These are phyloP conservation scores for Diploscapter pachys DNA, from an alignment of 1,140 invertebrate genomes.

Conservation along the genomic window DNA sequence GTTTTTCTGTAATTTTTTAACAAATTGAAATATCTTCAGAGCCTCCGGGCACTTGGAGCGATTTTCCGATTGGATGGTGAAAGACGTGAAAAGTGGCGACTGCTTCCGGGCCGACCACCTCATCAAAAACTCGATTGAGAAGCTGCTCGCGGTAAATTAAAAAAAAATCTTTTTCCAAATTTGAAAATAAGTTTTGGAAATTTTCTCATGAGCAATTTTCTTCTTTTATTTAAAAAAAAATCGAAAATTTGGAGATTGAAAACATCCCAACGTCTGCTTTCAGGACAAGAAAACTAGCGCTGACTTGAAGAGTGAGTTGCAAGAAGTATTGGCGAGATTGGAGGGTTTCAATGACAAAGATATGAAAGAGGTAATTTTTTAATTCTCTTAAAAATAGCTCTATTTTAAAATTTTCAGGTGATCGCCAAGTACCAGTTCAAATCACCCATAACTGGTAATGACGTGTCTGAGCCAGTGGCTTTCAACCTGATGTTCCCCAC, in stretches of 20 bases:
- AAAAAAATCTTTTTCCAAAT: slow-evolving; percentile 56
- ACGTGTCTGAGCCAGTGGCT: slow-evolving; percentile 86
- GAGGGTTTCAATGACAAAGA: slow-evolving; percentile 84
- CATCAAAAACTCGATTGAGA: slow-evolving; percentile 77
- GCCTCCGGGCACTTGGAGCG: slow-evolving; percentile 97
- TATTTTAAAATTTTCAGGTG: slow-evolving; percentile 58
- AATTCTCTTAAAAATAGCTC: too few species aligned
- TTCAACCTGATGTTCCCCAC: slow-evolving; percentile 99
- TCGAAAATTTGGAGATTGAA: slow-evolving; percentile 42
- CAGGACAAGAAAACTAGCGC: slow-evolving; percentile 76
- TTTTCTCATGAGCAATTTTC: too few species aligned
- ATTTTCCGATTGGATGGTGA: slow-evolving; percentile 99
- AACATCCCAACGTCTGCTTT: slow-evolving; percentile 60
- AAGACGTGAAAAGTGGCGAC: slow-evolving; percentile 89
- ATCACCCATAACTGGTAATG: slow-evolving; percentile 88
- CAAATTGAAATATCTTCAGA: slow-evolving; percentile 60
- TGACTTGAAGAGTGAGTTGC: slow-evolving; percentile 66
- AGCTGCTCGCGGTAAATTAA: slow-evolving; percentile 61
- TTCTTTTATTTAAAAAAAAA: slow-evolving; percentile 61
- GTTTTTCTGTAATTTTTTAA: too few species aligned
- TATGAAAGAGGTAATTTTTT: slow-evolving; percentile 67
- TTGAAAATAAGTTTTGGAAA: too few species aligned
- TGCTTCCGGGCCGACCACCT: slow-evolving; percentile 95
- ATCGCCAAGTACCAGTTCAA: slow-evolving; percentile 86
- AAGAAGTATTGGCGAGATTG: slow-evolving; percentile 62